These are phyloP conservation scores for Trematocara nigrifrons DNA, from an alignment of 2,113 vertebrate species.

Conservation along the genomic window DNA sequence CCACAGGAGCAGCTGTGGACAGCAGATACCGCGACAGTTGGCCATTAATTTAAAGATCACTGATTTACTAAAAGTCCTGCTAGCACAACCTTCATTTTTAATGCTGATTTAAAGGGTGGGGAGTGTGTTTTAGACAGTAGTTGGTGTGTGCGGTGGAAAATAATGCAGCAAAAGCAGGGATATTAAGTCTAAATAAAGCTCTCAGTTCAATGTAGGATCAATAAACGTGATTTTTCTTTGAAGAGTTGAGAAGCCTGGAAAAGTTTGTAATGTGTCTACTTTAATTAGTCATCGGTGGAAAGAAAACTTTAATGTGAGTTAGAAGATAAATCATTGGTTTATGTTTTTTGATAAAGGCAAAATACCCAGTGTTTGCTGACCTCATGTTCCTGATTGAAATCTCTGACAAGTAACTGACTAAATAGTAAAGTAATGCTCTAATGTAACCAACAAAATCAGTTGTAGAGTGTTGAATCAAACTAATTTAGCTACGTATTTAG, in stretches of 20 bases:
- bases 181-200: background rate
- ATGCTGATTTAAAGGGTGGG: background rate
- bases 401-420: background rate
- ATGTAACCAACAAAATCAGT: background rate
- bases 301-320: background rate
- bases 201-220: background rate
- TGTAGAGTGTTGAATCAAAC: background rate
- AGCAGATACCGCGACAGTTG: background rate
- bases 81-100: background rate
- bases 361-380: rapidly evolving
- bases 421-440: background rate
- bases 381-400: background rate
- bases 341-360: background rate
- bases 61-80: background rate
- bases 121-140: background rate
- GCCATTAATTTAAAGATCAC: background rate
- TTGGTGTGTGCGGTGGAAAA: background rate
- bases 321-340: background rate
- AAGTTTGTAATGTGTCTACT: rapidly evolving
- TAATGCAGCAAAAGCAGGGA: rapidly evolving
- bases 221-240: background rate
- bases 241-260: background rate
- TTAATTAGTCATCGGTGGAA: background rate
- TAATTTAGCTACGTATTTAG: rapidly evolving
- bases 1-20: constrained; percentile 1